These are phyloP conservation scores for Parnassius orleans DNA, from an alignment of 2,888 invertebrate genomes.

Conservation along the genomic window DNA sequence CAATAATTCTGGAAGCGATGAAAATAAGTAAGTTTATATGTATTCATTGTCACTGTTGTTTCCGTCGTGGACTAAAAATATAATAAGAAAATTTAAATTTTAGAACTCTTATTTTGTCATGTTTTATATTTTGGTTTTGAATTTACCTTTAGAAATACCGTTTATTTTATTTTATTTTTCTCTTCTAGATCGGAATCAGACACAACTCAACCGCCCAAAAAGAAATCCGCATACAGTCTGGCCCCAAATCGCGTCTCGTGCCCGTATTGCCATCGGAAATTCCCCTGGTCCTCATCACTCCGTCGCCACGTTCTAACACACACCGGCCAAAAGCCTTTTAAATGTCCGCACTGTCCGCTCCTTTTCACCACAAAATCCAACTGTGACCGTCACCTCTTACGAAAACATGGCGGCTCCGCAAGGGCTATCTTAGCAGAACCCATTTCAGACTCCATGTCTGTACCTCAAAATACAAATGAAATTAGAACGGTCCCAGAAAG, in stretches of 20 bases:
- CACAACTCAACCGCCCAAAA: constrained; percentile 84
- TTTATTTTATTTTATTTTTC: no score
- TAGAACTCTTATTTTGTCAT: no score
- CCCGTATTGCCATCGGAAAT: constrained; percentile 95
- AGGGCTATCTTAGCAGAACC: constrained; percentile 68
- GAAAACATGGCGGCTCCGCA: constrained; percentile 86
- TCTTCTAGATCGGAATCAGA: constrained; percentile 82
- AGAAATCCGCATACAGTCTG: constrained; percentile 96
- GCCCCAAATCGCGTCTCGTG: constrained; percentile 97
- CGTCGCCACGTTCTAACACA: constrained; percentile 97
- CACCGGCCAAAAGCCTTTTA: constrained; percentile 97
- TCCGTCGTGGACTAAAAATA: no score
- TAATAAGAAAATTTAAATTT: no score
- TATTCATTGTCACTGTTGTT: background rate
- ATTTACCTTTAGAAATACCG: no score
- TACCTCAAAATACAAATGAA: constrained; percentile 56
- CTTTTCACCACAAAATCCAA: constrained; percentile 98
- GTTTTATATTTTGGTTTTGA: no score
- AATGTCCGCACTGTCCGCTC: constrained; percentile 95
- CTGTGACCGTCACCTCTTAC: constrained; percentile 94
- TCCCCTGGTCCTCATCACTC: constrained; percentile 97
- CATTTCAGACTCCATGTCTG: constrained; percentile 53
- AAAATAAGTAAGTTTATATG: constrained; percentile 83
- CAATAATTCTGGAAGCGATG: constrained; percentile 91
- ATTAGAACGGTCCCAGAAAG: constrained; percentile 87